Percentiles rank a stretch among this genome's conserved stretches.
Conservation (phyloP, 1,140 invertebrate genomes). For the Papilio dardanus region DNA sequence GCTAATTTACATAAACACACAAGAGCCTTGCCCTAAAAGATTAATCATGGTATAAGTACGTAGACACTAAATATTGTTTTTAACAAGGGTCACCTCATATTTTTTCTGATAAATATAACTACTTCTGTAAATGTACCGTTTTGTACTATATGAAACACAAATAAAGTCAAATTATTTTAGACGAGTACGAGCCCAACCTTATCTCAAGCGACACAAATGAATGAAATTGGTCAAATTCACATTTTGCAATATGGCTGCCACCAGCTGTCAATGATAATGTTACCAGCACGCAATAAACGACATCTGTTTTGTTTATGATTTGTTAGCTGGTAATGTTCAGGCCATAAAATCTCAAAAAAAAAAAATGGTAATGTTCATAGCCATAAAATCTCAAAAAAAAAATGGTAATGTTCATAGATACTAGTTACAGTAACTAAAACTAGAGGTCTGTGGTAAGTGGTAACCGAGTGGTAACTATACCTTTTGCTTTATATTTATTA, state of each 20-base stretch:
- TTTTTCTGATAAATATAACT: neutral
- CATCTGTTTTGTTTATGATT: neutral
- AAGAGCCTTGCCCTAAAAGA: conserved; percentile 76
- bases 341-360: no score
- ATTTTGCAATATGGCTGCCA: conserved; percentile 71
- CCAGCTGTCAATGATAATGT: conserved; percentile 60
- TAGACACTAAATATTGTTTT: conserved; percentile 74
- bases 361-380: no score
- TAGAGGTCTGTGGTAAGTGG: no score
- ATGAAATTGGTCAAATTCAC: conserved; percentile 61
- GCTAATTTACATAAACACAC: conserved; percentile 75
- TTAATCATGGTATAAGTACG: conserved; percentile 79
- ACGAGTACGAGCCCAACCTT: conserved; percentile 39
- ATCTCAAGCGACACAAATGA: conserved; percentile 45
- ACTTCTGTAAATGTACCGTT: neutral
- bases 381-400: no score
- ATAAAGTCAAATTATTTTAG: conserved; percentile 30
- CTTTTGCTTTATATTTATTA: no score
- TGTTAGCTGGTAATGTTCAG: no score
- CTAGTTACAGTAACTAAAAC: no score
- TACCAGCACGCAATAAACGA: conserved; percentile 43
- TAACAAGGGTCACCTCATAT: conserved; percentile 62
- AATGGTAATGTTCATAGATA: no score
- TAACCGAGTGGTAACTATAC: no score
- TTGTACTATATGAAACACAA: neutral